Evolutionary conservation across 2,888 invertebrate species (phyloP).

Genomic region (Argyra leucocephala): DNA sequence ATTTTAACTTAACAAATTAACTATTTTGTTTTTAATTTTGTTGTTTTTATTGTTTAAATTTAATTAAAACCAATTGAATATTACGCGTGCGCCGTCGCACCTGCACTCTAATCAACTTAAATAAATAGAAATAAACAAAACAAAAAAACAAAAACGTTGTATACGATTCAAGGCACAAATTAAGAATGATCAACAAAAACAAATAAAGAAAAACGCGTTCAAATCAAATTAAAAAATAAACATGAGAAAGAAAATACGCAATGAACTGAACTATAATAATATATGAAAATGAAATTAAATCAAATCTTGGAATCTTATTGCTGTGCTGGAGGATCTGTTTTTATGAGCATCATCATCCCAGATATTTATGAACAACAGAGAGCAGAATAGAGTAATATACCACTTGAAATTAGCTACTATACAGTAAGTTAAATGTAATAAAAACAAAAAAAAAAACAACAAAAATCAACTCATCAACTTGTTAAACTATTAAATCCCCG

Average conservation of each 20-base stretch:
- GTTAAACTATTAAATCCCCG: neutral
- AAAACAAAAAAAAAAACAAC: neutral
- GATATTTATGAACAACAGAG: neutral
- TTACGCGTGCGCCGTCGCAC: neutral
- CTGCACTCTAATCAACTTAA: neutral
- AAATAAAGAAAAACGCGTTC: neutral
- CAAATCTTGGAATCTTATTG: neutral
- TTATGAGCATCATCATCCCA: neutral
- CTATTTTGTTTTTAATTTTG: too few relatives aligned
- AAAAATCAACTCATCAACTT: neutral
- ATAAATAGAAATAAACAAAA: too few relatives aligned
- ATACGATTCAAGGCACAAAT: neutral
- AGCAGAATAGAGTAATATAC: neutral
- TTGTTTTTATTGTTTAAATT: neutral
- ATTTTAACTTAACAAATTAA: too few relatives aligned
- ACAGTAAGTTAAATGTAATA: neutral
- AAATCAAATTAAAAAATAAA: neutral
- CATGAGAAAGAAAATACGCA: neutral
- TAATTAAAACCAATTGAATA: neutral
- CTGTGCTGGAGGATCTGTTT: neutral
- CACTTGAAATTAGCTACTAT: neutral
- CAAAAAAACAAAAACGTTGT: neutral
- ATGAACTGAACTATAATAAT: too few relatives aligned
- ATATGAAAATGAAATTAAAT: neutral
- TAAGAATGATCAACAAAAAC: neutral